A percentile compares a stretch with the other conserved stretches of the same genome.
Evolutionary conservation across 2,888 invertebrate genomes (phyloP).

Genomic region (Heterodera filipjevi): DNA sequence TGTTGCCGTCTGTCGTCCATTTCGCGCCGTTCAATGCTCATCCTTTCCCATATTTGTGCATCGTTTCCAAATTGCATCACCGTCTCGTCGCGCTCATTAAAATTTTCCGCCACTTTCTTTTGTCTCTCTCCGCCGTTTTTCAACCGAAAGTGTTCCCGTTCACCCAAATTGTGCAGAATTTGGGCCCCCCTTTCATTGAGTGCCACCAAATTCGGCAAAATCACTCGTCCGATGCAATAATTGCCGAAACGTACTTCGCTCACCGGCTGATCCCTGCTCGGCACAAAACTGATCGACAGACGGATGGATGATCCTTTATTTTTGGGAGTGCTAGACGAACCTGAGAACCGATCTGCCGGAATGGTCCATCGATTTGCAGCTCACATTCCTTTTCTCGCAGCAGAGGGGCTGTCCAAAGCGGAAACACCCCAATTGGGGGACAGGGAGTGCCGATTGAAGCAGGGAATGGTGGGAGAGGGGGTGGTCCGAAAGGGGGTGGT

Average conservation of each 20-base stretch:
- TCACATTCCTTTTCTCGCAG: conserved; percentile 20
- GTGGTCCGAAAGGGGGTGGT: background rate
- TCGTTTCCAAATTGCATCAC: conserved; percentile 20
- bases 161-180: conserved; percentile 32
- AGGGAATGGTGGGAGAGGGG: background rate
- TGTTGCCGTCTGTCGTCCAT: conserved; percentile 29
- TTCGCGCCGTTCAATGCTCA: conserved; percentile 21
- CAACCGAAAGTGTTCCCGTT: conserved; percentile 5
- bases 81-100: conserved; percentile 17
- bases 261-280: background rate
- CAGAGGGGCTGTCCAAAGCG: conserved; percentile 4
- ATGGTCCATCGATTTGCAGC: conserved; percentile 22
- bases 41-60: background rate
- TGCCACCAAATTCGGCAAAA: conserved; percentile 52
- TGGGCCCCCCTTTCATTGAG: conserved; percentile 36
- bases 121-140: background rate
- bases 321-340: background rate
- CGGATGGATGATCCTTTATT: background rate
- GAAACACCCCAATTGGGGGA: conserved; percentile 18
- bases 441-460: background rate
- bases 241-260: conserved; percentile 30
- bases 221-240: conserved; percentile 46
- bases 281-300: background rate
- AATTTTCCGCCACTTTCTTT: background rate
- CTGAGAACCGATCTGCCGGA: background rate